phyloP scores from a whole-genome alignment of 2,888 invertebrate species.

The Apocheima hispidaria region DNA sequence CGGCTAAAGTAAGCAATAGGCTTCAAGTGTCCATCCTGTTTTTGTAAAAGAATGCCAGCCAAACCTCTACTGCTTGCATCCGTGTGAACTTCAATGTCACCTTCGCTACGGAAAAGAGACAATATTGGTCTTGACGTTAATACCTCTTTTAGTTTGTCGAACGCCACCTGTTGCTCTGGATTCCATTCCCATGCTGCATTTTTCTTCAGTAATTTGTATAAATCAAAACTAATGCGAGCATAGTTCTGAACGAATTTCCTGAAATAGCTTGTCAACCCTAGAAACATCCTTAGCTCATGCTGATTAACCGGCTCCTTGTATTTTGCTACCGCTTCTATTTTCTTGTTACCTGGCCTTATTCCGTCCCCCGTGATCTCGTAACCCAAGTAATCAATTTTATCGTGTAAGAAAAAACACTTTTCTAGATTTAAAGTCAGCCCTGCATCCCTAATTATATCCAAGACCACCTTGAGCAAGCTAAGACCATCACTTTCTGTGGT shows the following conservation, averaged over 20 bases:
- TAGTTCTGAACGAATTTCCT: conserved; percentile 3
- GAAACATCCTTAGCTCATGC: background rate
- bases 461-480: background rate
- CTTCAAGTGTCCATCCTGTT: background rate
- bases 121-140: background rate
- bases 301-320: background rate
- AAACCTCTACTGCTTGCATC: background rate
- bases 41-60: background rate
- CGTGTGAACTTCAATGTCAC: background rate
- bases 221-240: background rate
- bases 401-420: background rate
- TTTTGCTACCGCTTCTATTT: background rate
- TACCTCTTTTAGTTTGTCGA: background rate
- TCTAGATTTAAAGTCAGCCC: background rate
- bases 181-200: background rate
- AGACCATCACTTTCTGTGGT: background rate
- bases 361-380: background rate
- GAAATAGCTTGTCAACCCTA: background rate
- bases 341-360: background rate
- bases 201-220: background rate
- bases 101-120: background rate
- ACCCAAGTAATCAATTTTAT: background rate
- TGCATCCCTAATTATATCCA: background rate
- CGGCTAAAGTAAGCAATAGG: conserved; percentile 2
- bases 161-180: background rate